phyloP scores from a whole-genome alignment of 2,888 invertebrate species.

The Chesias legatella region DNA sequence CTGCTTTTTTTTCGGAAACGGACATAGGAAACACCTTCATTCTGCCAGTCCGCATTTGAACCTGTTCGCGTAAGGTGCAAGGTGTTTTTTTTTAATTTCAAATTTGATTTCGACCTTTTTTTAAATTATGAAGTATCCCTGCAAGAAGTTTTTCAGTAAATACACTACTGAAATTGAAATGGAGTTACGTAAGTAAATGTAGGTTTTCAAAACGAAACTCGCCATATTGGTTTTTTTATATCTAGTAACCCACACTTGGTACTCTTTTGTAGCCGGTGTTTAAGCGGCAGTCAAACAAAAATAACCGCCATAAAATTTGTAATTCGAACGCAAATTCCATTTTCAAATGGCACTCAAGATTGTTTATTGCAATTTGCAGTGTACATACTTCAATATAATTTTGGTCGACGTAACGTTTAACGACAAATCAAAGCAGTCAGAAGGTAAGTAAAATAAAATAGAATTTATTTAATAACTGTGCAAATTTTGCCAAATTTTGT shows the following conservation, averaged over 20 bases:
- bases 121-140: conserved; percentile 65
- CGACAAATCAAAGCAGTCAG: too few relatives aligned
- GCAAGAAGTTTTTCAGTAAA: conserved; percentile 50
- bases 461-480: too few relatives aligned
- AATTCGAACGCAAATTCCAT: conserved; percentile 41
- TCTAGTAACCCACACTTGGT: too few relatives aligned
- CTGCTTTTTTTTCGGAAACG: conserved; percentile 71
- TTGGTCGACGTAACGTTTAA: not conserved
- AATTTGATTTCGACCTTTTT: conserved; percentile 13
- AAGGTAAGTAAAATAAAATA: too few relatives aligned
- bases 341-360: conserved; percentile 27
- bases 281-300: conserved; percentile 35
- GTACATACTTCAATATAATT: conserved; percentile 33
- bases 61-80: conserved; percentile 71
- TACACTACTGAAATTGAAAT: conserved; percentile 46
- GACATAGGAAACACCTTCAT: conserved; percentile 54
- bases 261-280: too few relatives aligned
- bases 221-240: too few relatives aligned
- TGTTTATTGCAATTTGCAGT: conserved; percentile 36
- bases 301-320: conserved; percentile 38
- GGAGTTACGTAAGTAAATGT: conserved; percentile 52
- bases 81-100: conserved; percentile 21
- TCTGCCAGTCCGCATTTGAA: conserved; percentile 64
- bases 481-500: too few relatives aligned
- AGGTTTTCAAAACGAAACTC: too few relatives aligned